A percentile compares a stretch with the other conserved stretches of the same genome.
These are phyloP conservation scores for Proteles cristata DNA, from an alignment of 2,113 vertebrate species.

Conservation along the genomic window DNA sequence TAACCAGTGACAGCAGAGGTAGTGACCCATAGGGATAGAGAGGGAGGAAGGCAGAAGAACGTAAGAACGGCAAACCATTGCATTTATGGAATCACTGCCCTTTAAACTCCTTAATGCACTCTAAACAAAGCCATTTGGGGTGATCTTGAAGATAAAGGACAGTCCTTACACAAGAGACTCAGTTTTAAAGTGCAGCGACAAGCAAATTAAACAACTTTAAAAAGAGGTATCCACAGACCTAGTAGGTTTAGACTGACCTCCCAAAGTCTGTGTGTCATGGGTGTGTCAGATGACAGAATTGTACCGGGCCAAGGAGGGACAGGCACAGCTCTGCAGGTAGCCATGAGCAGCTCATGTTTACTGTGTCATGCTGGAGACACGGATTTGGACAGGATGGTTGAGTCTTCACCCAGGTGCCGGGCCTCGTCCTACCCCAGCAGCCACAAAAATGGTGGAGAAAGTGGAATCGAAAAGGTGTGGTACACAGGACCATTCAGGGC, in stretches of 20 bases:
- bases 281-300: background rate
- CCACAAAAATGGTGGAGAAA: too few relatives aligned
- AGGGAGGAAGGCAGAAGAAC: background rate
- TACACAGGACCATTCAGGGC: background rate
- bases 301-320: background rate
- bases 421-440: background rate
- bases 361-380: rapidly evolving
- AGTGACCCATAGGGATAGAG: conserved; percentile 40
- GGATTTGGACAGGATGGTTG: background rate
- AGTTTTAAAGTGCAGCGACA: conserved; percentile 49
- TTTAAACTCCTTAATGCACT: background rate
- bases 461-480: background rate
- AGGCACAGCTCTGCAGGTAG: background rate
- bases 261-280: background rate
- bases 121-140: background rate
- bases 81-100: background rate
- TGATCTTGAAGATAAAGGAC: background rate
- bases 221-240: conserved; percentile 43
- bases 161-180: background rate
- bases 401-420: background rate
- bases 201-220: conserved; percentile 6
- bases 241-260: conserved; percentile 20
- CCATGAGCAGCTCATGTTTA: background rate
- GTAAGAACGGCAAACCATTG: background rate
- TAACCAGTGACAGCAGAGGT: conserved; percentile 52